These are phyloP conservation scores for Tetraodon nigroviridis DNA, from an alignment of 2,113 vertebrate genomes.

Conservation along the genomic window DNA sequence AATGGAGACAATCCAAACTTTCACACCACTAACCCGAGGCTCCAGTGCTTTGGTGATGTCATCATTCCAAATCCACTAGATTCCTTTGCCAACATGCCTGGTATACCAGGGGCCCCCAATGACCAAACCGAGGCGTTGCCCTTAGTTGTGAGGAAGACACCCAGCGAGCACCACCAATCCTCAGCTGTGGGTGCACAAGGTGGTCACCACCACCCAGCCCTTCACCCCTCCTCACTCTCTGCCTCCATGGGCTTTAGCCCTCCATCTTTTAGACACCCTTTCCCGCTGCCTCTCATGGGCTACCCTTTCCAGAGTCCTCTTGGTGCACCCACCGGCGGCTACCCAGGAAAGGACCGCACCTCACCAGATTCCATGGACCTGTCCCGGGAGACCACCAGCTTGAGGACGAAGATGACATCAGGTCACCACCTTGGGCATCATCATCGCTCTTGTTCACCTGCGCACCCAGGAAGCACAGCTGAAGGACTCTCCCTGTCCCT, in stretches of 20 bases:
- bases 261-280: slow-evolving; percentile 93
- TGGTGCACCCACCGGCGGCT: slow-evolving; percentile 83
- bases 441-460: slow-evolving; percentile 90
- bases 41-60: slow-evolving; percentile 95
- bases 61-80: slow-evolving; percentile 96
- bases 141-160: slow-evolving; percentile 93
- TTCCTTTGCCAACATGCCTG: slow-evolving; percentile 84
- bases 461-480: slow-evolving; percentile 84
- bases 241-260: slow-evolving; percentile 89
- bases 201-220: slow-evolving; percentile 85
- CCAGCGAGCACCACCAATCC: slow-evolving; percentile 86
- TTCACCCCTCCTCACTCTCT: slow-evolving; percentile 92
- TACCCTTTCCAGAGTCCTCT: slow-evolving; percentile 95
- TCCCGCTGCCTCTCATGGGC: slow-evolving; percentile 92
- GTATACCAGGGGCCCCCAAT: slow-evolving; percentile 78
- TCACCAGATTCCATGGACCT: slow-evolving; percentile 96
- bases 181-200: slow-evolving; percentile 83
- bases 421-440: slow-evolving; percentile 84
- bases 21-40: slow-evolving; percentile 91
- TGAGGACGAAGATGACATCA: slow-evolving; percentile 97
- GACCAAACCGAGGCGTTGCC: slow-evolving; percentile 98
- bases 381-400: slow-evolving; percentile 89
- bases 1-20: slow-evolving; percentile 95
- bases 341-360: slow-evolving; percentile 86
- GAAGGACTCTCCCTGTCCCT: slow-evolving; percentile 96